phyloP scores from a whole-genome alignment of 1,140 invertebrate genomes.

The Tyrophagus putrescentiae region DNA sequence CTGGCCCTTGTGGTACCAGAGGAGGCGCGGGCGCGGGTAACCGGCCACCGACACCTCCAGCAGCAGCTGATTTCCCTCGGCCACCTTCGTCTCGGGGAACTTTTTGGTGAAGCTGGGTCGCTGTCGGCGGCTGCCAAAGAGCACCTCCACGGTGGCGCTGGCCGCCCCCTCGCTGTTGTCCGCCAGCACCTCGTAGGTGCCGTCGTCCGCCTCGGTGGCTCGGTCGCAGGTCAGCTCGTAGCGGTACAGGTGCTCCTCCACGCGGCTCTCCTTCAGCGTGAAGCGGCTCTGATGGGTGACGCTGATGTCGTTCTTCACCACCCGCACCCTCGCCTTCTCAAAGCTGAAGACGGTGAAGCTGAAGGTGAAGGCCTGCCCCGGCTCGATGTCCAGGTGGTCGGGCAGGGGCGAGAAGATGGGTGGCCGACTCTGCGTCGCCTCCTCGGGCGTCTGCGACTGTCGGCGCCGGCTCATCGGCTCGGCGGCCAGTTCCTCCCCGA shows the following conservation, averaged over 20 bases:
- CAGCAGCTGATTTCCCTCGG: constrained; percentile 16
- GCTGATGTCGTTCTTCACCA: constrained; percentile 59
- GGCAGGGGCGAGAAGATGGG: constrained; percentile 79
- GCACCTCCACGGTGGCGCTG: constrained; percentile 58
- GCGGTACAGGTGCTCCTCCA: constrained; percentile 76
- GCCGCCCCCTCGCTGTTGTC: constrained; percentile 79
- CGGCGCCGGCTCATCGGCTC: constrained; percentile 54
- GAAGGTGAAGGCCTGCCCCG: background rate
- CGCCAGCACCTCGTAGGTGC: constrained; percentile 68
- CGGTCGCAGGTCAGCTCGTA: constrained; percentile 61
- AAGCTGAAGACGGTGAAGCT: constrained; percentile 71
- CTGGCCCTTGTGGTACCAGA: constrained; percentile 16
- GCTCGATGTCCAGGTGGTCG: constrained; percentile 43
- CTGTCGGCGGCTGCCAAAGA: constrained; percentile 36
- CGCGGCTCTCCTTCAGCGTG: constrained; percentile 42
- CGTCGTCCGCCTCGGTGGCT: constrained; percentile 61
- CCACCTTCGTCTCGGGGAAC: constrained; percentile 4
- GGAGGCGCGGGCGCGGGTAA: constrained; percentile 3
- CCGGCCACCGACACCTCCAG: background rate
- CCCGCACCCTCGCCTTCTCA: constrained; percentile 55
- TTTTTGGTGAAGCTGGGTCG: constrained; percentile 12
- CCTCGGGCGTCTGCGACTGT: constrained; percentile 56
- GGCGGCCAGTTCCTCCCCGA: constrained; percentile 42
- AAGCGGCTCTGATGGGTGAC: constrained; percentile 49
- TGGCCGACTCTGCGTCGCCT: constrained; percentile 77